These are phyloP conservation scores for Anser cygnoides DNA, from an alignment of 2,113 vertebrate genomes.

Conservation along the genomic window DNA sequence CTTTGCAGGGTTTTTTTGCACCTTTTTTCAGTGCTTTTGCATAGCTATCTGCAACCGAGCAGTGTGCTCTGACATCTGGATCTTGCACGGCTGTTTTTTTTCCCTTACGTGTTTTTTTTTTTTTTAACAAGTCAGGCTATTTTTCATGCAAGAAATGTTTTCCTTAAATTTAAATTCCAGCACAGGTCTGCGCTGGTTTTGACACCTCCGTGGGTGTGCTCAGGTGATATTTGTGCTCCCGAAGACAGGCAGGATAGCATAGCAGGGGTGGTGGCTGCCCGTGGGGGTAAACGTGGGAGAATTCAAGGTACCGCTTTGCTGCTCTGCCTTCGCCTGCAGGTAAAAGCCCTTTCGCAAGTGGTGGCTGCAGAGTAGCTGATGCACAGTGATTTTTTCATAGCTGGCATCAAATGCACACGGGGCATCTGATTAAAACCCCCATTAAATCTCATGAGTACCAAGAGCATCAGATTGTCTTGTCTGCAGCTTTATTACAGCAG, in stretches of 20 bases:
- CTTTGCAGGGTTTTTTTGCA: neutral
- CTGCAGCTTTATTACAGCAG: neutral
- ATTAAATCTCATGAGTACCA: neutral
- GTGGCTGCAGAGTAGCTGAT: neutral
- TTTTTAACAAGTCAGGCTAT: neutral
- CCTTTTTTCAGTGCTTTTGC: neutral
- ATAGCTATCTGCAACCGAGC: neutral
- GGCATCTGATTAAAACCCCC: neutral
- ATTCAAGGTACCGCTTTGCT: neutral
- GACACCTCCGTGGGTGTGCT: fast-evolving
- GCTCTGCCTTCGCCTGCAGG: fast-evolving
- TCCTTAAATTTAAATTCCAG: neutral
- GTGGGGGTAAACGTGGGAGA: neutral
- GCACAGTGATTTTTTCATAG: fast-evolving
- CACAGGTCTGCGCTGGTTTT: neutral
- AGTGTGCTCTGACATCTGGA: neutral
- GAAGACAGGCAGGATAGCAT: neutral
- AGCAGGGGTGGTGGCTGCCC: fast-evolving
- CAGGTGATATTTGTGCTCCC: neutral
- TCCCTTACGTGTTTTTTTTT: fast-evolving
- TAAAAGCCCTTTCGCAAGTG: neutral
- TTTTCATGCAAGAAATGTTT: neutral
- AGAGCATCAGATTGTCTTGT: neutral
- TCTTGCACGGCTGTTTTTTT: slow-evolving; percentile 20
- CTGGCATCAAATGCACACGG: fast-evolving